phyloP scores from a whole-genome alignment of 2,888 invertebrate species.

The Epiblema foenella region DNA sequence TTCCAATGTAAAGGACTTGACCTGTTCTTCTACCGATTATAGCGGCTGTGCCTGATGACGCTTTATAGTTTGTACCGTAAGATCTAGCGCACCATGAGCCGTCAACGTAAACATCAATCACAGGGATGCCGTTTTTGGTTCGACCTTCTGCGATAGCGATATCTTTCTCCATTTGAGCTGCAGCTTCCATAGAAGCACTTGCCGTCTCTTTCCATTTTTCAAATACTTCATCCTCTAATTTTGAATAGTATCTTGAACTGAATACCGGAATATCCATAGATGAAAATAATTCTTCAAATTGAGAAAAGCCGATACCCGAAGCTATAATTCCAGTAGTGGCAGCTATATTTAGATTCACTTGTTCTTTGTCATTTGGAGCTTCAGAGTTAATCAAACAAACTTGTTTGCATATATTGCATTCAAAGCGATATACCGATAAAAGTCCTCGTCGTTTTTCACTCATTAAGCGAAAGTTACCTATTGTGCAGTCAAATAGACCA shows the following conservation, averaged over 20 bases:
- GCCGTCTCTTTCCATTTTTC: conserved; percentile 10
- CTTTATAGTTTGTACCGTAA: background rate
- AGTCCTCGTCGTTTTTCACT: too few species aligned
- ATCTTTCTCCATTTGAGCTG: background rate
- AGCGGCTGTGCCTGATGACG: background rate
- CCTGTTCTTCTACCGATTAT: background rate
- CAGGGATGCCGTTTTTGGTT: conserved; percentile 11
- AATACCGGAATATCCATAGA: conserved; percentile 14
- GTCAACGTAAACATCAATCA: conserved; percentile 5
- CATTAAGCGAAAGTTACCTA: too few species aligned
- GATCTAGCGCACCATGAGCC: background rate
- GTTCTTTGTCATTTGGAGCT: too few species aligned
- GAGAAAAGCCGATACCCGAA: too few species aligned
- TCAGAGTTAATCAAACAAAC: too few species aligned
- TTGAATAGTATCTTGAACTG: conserved; percentile 5
- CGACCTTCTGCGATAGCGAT: background rate
- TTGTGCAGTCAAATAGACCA: too few species aligned
- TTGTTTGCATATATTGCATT: too few species aligned
- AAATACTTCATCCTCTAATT: conserved; percentile 6
- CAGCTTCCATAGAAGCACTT: background rate
- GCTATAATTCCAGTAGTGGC: too few species aligned
- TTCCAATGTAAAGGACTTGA: background rate
- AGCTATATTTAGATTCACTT: too few species aligned
- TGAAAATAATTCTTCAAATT: too few species aligned
- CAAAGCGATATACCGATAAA: too few species aligned